A percentile compares a stretch with the other conserved stretches of the same genome.
phyloP scores from a whole-genome alignment of 2,888 invertebrate species.

The Chaetoderma sp. region DNA sequence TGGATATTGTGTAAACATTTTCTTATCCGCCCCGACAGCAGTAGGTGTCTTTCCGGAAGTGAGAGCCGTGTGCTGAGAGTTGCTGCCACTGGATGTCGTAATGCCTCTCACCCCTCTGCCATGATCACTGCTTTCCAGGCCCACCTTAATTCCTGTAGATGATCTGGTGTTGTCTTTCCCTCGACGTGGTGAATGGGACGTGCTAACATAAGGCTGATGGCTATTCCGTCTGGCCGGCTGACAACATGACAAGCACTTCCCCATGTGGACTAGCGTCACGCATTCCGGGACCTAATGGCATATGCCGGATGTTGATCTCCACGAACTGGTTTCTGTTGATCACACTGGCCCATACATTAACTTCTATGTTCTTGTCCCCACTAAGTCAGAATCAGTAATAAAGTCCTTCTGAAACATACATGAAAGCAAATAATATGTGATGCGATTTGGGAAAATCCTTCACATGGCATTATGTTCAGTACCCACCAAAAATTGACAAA shows the following conservation, averaged over 20 bases:
- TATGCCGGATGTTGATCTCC: too few species aligned
- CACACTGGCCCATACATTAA: too few species aligned
- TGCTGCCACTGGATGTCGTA: conserved; percentile 20
- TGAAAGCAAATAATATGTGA: too few species aligned
- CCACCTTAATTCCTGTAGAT: conserved; percentile 25
- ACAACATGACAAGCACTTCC: conserved; percentile 64
- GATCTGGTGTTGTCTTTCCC: conserved; percentile 24
- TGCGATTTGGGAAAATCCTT: too few species aligned
- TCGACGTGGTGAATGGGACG: conserved; percentile 20
- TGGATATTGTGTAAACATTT: conserved; percentile 60
- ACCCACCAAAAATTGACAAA: too few species aligned
- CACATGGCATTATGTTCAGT: too few species aligned
- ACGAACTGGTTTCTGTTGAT: too few species aligned
- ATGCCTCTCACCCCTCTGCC: conserved; percentile 18
- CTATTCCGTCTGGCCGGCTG: conserved; percentile 50
- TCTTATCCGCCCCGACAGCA: conserved; percentile 49
- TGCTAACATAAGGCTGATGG: conserved; percentile 36
- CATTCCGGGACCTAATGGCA: not conserved
- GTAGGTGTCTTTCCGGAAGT: conserved; percentile 10
- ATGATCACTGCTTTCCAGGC: conserved; percentile 15
- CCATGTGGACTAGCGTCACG: conserved; percentile 46
- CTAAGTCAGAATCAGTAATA: too few species aligned
- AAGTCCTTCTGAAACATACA: too few species aligned
- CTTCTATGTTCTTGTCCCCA: too few species aligned
- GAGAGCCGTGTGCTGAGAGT: not conserved